Percentiles rank a stretch among this genome's conserved stretches.
Evolutionary conservation across 1,140 invertebrate species (phyloP).

Genomic region (Oreohelix idahoensis): DNA sequence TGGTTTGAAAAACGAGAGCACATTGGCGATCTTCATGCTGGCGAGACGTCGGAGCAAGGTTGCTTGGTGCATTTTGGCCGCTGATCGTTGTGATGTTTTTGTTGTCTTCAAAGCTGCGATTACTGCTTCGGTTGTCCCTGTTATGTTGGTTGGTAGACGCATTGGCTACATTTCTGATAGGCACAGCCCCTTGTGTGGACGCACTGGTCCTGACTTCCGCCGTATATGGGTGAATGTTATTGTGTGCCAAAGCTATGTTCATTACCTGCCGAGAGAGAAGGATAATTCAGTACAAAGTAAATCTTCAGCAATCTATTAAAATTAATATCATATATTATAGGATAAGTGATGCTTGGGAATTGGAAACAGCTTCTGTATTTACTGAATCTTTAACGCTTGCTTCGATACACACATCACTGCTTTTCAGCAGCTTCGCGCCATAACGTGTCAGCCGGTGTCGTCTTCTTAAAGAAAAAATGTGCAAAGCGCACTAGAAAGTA

Average conservation of each 20-base stretch:
- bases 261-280: constrained; percentile 21
- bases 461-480: too few relatives aligned
- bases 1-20: neutral
- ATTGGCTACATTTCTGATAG: neutral
- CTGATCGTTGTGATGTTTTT: neutral
- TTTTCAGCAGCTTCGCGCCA: too few relatives aligned
- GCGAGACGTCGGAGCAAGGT: neutral
- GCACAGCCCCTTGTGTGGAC: neutral
- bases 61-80: neutral
- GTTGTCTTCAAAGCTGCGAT: neutral
- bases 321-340: too few relatives aligned
- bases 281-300: neutral
- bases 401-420: too few relatives aligned
- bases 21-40: neutral
- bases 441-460: too few relatives aligned
- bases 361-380: too few relatives aligned
- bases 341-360: too few relatives aligned
- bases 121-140: neutral
- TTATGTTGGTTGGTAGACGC: neutral
- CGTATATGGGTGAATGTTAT: constrained; percentile 7
- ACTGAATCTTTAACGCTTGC: too few relatives aligned
- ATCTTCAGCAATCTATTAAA: too few relatives aligned
- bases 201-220: too few relatives aligned
- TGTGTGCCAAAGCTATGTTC: constrained; percentile 27
- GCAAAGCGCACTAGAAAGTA: too few relatives aligned